These are phyloP conservation scores for Tapera naevia DNA, from an alignment of 2,797 vertebrate species.

Conservation along the genomic window DNA sequence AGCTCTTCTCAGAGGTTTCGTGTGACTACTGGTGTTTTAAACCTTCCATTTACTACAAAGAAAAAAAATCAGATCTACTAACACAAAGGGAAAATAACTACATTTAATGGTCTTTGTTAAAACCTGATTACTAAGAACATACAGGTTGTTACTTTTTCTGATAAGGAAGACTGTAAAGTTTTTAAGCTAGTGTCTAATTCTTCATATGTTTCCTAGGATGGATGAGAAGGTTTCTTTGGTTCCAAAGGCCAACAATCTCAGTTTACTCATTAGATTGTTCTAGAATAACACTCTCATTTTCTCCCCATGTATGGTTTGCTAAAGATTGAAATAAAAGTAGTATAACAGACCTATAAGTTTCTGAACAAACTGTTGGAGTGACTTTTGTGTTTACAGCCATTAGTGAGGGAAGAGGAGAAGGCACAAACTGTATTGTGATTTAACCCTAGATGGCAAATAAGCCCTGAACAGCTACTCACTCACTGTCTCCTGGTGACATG, in stretches of 20 bases:
- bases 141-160: neutral
- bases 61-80: neutral
- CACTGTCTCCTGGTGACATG: no score
- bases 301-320: fast-evolving
- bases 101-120: neutral
- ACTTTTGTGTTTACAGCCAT: neutral
- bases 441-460: no score
- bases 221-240: neutral
- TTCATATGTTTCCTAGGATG: neutral
- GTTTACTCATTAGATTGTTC: neutral
- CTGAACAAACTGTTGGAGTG: neutral
- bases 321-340: neutral
- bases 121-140: neutral
- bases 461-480: no score
- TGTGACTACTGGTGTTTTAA: neutral
- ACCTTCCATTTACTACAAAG: neutral
- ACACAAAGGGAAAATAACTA: neutral
- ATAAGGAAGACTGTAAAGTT: neutral
- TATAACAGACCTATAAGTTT: neutral
- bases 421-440: neutral
- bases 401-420: neutral
- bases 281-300: neutral
- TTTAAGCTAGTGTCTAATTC: neutral
- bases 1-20: neutral
- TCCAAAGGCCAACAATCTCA: neutral